Conservation (phyloP, 2,797 vertebrate genomes). For the Neoniphon sammara region DNA sequence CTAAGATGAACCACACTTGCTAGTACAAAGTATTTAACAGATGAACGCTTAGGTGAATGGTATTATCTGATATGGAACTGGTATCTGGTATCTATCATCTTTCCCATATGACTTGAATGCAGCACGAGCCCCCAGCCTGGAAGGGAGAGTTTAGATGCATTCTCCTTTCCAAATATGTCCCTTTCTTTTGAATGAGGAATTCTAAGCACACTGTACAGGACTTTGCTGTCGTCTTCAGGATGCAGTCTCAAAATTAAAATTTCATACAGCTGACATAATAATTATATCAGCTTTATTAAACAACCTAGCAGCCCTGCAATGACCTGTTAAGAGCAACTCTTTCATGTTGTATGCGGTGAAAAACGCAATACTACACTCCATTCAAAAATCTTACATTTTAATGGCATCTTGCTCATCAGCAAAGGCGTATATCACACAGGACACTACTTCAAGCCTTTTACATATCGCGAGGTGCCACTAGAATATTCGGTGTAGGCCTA, state of each 20-base stretch:
- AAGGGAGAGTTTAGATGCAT: not conserved
- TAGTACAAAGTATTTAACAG: too few species aligned
- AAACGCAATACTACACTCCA: not conserved
- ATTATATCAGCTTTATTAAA: slow-evolving; percentile 25
- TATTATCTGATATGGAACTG: too few species aligned
- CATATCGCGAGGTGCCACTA: not conserved
- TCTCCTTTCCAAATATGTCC: not conserved
- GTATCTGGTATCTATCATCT: too few species aligned
- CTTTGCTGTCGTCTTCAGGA: slow-evolving; percentile 2
- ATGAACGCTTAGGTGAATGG: too few species aligned
- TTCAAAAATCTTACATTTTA: not conserved
- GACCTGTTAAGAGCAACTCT: not conserved
- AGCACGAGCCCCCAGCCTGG: too few species aligned
- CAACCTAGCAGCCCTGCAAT: slow-evolving; percentile 23
- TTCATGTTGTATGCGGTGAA: not conserved
- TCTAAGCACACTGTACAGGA: not conserved
- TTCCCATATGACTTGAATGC: too few species aligned
- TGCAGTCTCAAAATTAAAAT: not conserved
- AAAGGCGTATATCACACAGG: too few species aligned
- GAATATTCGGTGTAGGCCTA: not conserved
- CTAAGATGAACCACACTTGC: too few species aligned
- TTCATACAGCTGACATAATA: not conserved
- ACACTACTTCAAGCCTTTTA: not conserved
- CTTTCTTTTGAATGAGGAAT: not conserved
- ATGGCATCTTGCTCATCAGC: too few species aligned